phyloP scores from a whole-genome alignment of 2,113 vertebrate genomes.

The Rhodinocichla rosea region DNA sequence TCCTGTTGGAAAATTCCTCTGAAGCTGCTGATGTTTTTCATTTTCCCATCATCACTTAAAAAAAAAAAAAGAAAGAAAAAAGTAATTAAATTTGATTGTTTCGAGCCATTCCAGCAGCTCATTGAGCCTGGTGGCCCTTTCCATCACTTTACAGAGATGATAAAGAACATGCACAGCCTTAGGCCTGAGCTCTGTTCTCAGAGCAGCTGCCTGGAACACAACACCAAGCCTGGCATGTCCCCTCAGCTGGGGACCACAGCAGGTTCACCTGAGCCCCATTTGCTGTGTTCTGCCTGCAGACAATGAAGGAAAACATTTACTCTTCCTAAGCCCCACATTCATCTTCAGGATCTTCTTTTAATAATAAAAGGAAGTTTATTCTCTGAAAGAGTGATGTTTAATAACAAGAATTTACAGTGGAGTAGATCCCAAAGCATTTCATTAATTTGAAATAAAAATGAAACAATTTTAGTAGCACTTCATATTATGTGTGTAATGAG shows the following conservation, averaged over 20 bases:
- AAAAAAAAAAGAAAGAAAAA: not conserved
- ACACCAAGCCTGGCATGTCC: not conserved
- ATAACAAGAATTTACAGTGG: not conserved
- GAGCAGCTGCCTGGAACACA: not conserved
- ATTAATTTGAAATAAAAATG: not conserved
- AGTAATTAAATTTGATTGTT: not conserved
- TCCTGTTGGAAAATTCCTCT: not conserved
- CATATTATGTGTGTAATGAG: not conserved
- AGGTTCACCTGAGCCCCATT: rapidly evolving
- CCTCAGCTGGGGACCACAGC: rapidly evolving
- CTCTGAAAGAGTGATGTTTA: not conserved
- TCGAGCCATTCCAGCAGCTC: not conserved
- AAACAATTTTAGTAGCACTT: not conserved
- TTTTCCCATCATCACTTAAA: not conserved
- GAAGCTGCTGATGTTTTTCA: not conserved
- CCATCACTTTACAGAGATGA: not conserved
- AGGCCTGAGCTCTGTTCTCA: not conserved
- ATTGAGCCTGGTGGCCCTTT: not conserved
- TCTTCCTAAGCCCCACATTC: not conserved
- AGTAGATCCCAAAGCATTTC: not conserved
- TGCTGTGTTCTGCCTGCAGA: not conserved
- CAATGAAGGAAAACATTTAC: not conserved
- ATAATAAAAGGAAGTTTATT: not conserved
- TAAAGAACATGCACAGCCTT: not conserved
- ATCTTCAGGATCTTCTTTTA: not conserved